A percentile compares a stretch with the other conserved stretches of the same genome.
Conservation (phyloP, 2,113 vertebrate species). For the Motacilla tschutschensis region DNA sequence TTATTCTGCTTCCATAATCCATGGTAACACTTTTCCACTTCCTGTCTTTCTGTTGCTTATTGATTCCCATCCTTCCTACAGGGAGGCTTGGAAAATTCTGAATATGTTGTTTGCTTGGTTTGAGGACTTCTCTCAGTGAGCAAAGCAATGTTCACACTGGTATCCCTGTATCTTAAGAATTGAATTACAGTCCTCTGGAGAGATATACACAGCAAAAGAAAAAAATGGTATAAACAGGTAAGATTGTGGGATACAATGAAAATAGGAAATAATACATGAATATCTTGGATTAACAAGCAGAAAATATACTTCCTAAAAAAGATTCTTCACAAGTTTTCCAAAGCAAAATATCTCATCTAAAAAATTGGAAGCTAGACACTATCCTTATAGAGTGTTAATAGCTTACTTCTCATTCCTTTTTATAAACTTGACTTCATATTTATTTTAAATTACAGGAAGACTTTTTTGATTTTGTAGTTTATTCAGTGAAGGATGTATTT, state of each 20-base stretch:
- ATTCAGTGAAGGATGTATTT: neutral
- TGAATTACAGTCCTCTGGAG: neutral
- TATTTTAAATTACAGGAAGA: neutral
- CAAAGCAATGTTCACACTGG: neutral
- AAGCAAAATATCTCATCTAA: neutral
- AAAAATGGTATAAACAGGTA: neutral
- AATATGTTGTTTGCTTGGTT: neutral
- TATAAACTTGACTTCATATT: neutral
- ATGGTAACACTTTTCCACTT: neutral
- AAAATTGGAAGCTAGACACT: neutral
- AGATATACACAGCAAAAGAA: neutral
- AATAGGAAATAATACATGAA: neutral
- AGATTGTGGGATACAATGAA: neutral
- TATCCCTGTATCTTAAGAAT: neutral
- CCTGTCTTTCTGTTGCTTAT: neutral
- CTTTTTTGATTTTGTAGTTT: neutral
- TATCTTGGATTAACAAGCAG: neutral
- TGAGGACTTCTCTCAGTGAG: neutral
- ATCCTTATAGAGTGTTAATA: neutral
- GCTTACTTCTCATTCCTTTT: neutral
- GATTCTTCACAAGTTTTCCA: neutral
- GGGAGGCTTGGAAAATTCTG: neutral
- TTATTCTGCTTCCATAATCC: neutral
- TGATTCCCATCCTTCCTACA: neutral
- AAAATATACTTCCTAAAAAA: neutral